These are phyloP conservation scores for Lagorchestes hirsutus DNA, from an alignment of 2,797 vertebrate genomes.

Conservation along the genomic window DNA sequence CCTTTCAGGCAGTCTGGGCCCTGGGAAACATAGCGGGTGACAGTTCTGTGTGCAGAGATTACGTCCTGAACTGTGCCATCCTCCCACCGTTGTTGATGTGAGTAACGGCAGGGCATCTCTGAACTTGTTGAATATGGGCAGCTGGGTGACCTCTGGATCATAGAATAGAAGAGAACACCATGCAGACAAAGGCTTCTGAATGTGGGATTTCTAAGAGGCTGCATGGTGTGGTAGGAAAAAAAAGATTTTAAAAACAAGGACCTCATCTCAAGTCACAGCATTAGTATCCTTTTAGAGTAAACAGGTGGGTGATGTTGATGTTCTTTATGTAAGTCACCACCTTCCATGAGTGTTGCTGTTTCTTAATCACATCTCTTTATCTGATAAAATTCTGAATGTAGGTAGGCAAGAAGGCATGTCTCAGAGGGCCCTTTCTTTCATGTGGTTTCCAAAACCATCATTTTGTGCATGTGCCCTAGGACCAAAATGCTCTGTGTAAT, in stretches of 20 bases:
- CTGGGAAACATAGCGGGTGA: conserved; percentile 99
- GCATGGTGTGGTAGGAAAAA: background rate
- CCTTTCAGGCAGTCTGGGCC: conserved; percentile 97
- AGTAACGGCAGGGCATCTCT: conserved; percentile 80
- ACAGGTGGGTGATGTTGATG: background rate
- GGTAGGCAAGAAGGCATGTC: background rate
- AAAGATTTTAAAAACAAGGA: background rate
- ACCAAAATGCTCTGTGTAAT: background rate
- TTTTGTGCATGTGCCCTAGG: background rate
- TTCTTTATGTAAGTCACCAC: background rate
- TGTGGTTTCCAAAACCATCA: background rate
- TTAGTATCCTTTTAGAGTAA: background rate
- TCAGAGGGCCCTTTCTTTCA: background rate
- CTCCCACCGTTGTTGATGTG: conserved; percentile 96
- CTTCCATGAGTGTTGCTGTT: background rate
- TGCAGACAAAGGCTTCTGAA: background rate
- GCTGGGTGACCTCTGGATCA: background rate
- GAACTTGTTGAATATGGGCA: background rate
- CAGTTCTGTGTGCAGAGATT: conserved; percentile 97
- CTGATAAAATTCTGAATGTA: background rate
- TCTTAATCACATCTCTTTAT: background rate
- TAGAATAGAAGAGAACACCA: background rate
- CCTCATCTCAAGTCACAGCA: background rate
- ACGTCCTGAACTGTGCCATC: conserved; percentile 97
- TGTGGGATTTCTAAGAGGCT: background rate